phyloP scores from a whole-genome alignment of 2,888 invertebrate genomes.

The Dorcus parallelipipedus region DNA sequence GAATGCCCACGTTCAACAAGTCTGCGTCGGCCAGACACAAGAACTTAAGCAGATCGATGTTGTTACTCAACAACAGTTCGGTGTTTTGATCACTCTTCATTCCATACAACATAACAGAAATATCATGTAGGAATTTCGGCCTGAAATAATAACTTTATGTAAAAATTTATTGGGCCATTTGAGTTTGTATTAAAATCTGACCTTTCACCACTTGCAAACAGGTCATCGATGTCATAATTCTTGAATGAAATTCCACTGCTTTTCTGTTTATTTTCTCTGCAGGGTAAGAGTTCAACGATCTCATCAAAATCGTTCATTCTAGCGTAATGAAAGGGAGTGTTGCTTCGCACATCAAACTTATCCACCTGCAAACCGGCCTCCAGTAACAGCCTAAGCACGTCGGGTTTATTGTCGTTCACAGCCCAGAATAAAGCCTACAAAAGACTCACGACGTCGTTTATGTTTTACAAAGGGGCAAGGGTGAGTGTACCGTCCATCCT shows the following conservation, averaged over 20 bases:
- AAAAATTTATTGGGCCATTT: too few species aligned
- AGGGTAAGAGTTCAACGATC: constrained; percentile 50
- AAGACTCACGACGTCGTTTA: constrained; percentile 1
- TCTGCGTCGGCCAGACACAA: constrained; percentile 57
- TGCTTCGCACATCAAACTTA: constrained; percentile 52
- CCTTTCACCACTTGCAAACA: constrained; percentile 25
- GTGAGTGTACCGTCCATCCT: constrained; percentile 56
- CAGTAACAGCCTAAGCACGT: constrained; percentile 55
- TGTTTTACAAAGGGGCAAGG: neutral
- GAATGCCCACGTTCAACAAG: constrained; percentile 56
- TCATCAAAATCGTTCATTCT: constrained; percentile 51
- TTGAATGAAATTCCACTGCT: neutral
- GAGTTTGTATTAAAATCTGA: too few species aligned
- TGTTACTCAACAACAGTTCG: constrained; percentile 49
- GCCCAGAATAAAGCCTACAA: constrained; percentile 65
- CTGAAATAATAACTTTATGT: constrained; percentile 36
- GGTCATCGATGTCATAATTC: constrained; percentile 28
- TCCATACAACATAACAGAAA: constrained; percentile 57
- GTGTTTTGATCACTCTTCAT: constrained; percentile 57
- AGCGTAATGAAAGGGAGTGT: constrained; percentile 56
- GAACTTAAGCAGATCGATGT: constrained; percentile 56
- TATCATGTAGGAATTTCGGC: constrained; percentile 53
- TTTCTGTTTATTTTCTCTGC: constrained; percentile 36
- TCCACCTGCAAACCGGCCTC: constrained; percentile 52
- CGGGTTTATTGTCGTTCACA: constrained; percentile 54